Percentiles rank a stretch among this genome's conserved stretches.
phyloP scores from a whole-genome alignment of 2,888 invertebrate genomes.

The Folsomia manolachei region DNA sequence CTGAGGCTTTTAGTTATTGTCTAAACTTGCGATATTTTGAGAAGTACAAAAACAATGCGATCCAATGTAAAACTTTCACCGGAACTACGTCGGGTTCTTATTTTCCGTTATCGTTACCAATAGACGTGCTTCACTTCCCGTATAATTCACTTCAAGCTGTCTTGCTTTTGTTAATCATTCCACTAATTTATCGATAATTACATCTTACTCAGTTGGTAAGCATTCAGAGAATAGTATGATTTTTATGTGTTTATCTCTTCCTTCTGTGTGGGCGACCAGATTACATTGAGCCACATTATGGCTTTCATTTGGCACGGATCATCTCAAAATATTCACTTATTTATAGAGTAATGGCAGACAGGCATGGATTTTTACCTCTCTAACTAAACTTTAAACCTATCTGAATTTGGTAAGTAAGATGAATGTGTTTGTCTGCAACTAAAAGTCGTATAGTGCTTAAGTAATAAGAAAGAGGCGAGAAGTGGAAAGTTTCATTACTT shows the following conservation, averaged over 20 bases:
- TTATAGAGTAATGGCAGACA: background rate
- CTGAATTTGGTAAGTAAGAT: too few relatives aligned
- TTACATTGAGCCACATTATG: background rate
- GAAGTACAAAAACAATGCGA: too few relatives aligned
- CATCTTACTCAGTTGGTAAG: background rate
- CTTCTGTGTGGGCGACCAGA: slow-evolving; percentile 8
- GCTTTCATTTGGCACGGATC: background rate
- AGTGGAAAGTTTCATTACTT: slow-evolving; percentile 4
- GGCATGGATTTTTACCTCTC: background rate
- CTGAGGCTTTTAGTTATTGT: too few relatives aligned
- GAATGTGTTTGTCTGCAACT: background rate
- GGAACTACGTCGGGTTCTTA: too few relatives aligned
- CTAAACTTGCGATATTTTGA: too few relatives aligned
- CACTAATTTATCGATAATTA: slow-evolving; percentile 17
- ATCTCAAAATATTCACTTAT: background rate
- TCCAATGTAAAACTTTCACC: too few relatives aligned
- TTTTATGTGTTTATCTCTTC: background rate
- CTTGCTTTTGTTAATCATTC: slow-evolving; percentile 5
- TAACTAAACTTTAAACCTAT: background rate
- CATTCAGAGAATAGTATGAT: too few relatives aligned
- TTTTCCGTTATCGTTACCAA: too few relatives aligned
- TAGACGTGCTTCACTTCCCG: background rate
- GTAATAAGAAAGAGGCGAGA: slow-evolving; percentile 6
- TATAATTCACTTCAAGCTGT: background rate
- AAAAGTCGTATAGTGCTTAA: background rate